Percentiles rank a stretch among this genome's conserved stretches.
phyloP scores from a whole-genome alignment of 1,140 invertebrate genomes.

The Carposina sasakii region DNA sequence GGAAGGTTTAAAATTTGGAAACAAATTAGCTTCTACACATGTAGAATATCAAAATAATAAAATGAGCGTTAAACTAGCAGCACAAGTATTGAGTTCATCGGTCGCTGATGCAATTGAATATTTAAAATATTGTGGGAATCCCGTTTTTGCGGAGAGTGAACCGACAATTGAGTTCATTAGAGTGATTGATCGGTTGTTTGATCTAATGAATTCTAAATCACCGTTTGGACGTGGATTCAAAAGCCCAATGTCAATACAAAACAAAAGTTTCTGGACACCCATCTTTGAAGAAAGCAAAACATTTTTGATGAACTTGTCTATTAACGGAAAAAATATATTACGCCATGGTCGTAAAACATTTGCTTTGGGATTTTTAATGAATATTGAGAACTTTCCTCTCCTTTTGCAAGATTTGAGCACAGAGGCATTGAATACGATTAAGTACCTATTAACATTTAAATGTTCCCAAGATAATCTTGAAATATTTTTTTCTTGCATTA shows the following conservation, averaged over 20 bases:
- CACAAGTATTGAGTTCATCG: conserved; percentile 29
- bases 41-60: conserved; percentile 28
- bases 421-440: conserved; percentile 14
- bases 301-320: conserved; percentile 1
- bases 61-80: conserved; percentile 34
- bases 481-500: conserved; percentile 35
- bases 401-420: conserved; percentile 19
- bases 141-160: conserved; percentile 22
- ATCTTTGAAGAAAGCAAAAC: conserved; percentile 11
- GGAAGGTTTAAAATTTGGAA: conserved; percentile 29
- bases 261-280: conserved; percentile 20
- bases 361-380: conserved; percentile 8
- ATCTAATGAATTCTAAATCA: conserved; percentile 30
- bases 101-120: conserved; percentile 39
- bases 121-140: conserved; percentile 17
- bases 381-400: conserved; percentile 14
- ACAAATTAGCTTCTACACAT: conserved; percentile 23
- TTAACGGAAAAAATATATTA: background rate
- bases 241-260: conserved; percentile 21
- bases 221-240: conserved; percentile 32
- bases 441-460: conserved; percentile 39
- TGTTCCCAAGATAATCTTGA: conserved; percentile 36
- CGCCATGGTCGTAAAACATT: conserved; percentile 3
- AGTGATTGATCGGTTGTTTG: conserved; percentile 35
- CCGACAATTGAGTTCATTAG: conserved; percentile 31